These are phyloP conservation scores for Peromyscus californicus DNA, from an alignment of 2,113 vertebrate genomes.

Conservation along the genomic window DNA sequence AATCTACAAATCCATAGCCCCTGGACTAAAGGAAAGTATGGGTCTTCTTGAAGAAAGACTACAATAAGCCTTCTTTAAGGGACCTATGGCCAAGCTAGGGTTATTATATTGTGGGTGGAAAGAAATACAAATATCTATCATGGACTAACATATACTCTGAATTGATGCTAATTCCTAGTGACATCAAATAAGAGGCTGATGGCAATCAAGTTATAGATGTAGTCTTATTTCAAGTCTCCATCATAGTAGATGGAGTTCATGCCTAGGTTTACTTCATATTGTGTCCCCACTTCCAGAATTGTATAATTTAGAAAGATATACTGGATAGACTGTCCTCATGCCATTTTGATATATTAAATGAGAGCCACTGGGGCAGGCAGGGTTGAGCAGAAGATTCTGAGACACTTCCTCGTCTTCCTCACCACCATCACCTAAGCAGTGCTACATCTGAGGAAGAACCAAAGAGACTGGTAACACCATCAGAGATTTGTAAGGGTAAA, in stretches of 20 bases:
- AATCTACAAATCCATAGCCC: background rate
- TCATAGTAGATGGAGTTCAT: background rate
- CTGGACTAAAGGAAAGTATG: background rate
- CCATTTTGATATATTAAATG: background rate
- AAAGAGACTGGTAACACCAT: background rate
- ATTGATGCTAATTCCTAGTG: background rate
- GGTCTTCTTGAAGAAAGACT: conserved; percentile 31
- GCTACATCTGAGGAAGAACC: background rate
- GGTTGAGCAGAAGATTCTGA: background rate
- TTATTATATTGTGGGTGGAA: background rate
- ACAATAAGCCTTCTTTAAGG: background rate
- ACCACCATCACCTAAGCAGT: background rate
- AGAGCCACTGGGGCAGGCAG: background rate
- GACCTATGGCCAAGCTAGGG: background rate
- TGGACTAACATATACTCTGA: background rate
- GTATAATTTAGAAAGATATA: background rate
- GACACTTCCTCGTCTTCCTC: background rate
- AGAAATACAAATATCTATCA: background rate
- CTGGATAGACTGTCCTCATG: background rate
- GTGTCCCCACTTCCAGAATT: background rate
- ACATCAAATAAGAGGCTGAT: background rate
- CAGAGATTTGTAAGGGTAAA: background rate
- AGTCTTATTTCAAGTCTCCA: conserved; percentile 9
- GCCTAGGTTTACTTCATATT: background rate
- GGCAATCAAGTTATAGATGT: background rate